These are phyloP conservation scores for Cerastoderma edule DNA, from an alignment of 2,888 invertebrate species.

Conservation along the genomic window DNA sequence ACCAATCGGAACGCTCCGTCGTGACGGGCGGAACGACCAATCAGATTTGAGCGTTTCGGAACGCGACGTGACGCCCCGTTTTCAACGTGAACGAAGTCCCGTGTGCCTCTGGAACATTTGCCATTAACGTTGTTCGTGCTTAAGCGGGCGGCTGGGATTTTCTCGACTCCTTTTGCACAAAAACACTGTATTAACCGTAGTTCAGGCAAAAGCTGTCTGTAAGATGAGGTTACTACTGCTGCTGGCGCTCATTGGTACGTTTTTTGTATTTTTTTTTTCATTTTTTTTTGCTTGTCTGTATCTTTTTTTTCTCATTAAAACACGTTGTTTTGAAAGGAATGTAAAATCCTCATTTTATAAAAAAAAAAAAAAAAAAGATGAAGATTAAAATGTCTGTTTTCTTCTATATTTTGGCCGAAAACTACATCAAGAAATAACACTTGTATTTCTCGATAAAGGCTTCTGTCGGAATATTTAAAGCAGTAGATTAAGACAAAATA, in stretches of 20 bases:
- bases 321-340: not conserved
- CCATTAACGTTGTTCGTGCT: slow-evolving; percentile 17
- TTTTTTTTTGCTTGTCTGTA: not conserved
- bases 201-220: not conserved
- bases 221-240: slow-evolving; percentile 20
- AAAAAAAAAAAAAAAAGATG: not conserved
- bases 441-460: not conserved
- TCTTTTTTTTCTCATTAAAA: not conserved
- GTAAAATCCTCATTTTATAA: not conserved
- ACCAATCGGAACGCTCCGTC: slow-evolving; percentile 1
- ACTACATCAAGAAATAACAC: not conserved
- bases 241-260: slow-evolving; percentile 17
- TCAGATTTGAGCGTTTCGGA: slow-evolving; percentile 7
- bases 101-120: not conserved
- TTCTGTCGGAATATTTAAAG: not conserved
- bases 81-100: not conserved
- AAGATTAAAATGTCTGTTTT: not conserved
- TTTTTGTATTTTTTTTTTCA: not conserved
- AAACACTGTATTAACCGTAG: not conserved
- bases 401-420: not conserved
- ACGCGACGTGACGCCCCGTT: slow-evolving; percentile 15
- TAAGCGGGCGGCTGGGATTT: slow-evolving; percentile 19
- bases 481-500: not conserved
- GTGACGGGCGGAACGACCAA: slow-evolving; percentile 8
- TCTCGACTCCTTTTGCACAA: slow-evolving; percentile 2